phyloP scores from a whole-genome alignment of 2,888 invertebrate genomes.

The Rhyacophila evoluta region DNA sequence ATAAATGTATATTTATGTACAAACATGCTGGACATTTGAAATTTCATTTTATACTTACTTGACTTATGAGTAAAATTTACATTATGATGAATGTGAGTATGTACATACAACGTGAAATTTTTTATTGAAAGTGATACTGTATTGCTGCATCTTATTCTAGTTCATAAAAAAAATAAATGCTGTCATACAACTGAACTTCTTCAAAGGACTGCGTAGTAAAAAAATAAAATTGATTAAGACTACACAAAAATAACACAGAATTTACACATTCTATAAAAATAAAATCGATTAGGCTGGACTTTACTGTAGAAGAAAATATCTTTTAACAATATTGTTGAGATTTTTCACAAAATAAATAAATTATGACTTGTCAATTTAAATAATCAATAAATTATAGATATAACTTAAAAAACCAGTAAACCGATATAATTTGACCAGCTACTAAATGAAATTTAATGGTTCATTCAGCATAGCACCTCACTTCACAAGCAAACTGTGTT shows the following conservation, averaged over 20 bases:
- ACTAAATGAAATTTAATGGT: constrained; percentile 39
- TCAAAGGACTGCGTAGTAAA: constrained; percentile 37
- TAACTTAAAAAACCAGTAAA: too few relatives aligned
- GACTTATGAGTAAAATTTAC: constrained; percentile 3
- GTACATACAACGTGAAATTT: constrained; percentile 31
- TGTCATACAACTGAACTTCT: constrained; percentile 31
- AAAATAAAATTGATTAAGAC: constrained; percentile 47
- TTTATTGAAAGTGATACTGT: constrained; percentile 23
- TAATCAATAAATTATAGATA: not conserved
- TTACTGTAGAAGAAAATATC: not conserved
- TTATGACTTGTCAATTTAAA: not conserved
- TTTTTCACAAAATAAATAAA: not conserved
- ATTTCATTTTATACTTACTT: not conserved
- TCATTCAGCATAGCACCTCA: constrained; percentile 49
- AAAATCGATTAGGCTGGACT: not conserved
- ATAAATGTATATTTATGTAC: not conserved
- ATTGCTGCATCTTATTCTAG: constrained; percentile 26
- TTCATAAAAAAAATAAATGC: constrained; percentile 42
- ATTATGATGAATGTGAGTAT: constrained; percentile 26
- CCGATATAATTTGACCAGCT: not conserved
- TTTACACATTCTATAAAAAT: not conserved
- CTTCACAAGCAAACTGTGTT: constrained; percentile 35
- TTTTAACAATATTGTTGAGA: not conserved
- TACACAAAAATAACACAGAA: constrained; percentile 45
- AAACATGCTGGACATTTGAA: constrained; percentile 15